Percentiles rank a stretch among this genome's conserved stretches.
phyloP scores from a whole-genome alignment of 1,140 invertebrate genomes.

The Eupeodes corollae region DNA sequence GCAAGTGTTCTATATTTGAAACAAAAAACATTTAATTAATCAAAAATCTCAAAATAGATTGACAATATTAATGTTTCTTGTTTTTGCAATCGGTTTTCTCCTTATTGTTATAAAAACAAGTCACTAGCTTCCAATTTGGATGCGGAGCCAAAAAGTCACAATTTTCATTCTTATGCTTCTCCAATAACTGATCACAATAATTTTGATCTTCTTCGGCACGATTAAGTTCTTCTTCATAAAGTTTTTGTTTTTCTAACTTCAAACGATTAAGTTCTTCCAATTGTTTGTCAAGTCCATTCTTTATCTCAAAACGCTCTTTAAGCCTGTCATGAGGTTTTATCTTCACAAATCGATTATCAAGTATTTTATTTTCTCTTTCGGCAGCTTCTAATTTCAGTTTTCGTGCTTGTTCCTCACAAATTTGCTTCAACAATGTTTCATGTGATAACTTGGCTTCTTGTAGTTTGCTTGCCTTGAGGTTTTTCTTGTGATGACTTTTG shows the following conservation, averaged over 20 bases:
- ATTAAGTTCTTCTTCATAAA: constrained; percentile 15
- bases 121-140: constrained; percentile 25
- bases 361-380: constrained; percentile 21
- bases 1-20: too few relatives aligned
- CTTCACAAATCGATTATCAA: constrained; percentile 26
- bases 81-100: too few relatives aligned
- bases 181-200: constrained; percentile 16
- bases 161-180: constrained; percentile 13
- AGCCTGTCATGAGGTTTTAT: constrained; percentile 14
- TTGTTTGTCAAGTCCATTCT: constrained; percentile 20
- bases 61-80: too few relatives aligned
- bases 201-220: constrained; percentile 19
- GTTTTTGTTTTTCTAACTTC: constrained; percentile 16
- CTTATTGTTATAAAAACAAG: too few relatives aligned
- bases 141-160: constrained; percentile 22
- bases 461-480: constrained; percentile 11
- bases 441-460: constrained; percentile 16
- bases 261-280: constrained; percentile 23
- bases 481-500: constrained; percentile 13
- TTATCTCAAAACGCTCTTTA: constrained; percentile 10
- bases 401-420: constrained; percentile 23
- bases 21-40: too few relatives aligned
- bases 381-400: constrained; percentile 16
- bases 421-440: constrained; percentile 16
- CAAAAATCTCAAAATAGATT: too few relatives aligned